Percentiles rank a stretch among this genome's conserved stretches.
Evolutionary conservation across 2,888 invertebrate genomes (phyloP).

Genomic region (Dynastes grantii): DNA sequence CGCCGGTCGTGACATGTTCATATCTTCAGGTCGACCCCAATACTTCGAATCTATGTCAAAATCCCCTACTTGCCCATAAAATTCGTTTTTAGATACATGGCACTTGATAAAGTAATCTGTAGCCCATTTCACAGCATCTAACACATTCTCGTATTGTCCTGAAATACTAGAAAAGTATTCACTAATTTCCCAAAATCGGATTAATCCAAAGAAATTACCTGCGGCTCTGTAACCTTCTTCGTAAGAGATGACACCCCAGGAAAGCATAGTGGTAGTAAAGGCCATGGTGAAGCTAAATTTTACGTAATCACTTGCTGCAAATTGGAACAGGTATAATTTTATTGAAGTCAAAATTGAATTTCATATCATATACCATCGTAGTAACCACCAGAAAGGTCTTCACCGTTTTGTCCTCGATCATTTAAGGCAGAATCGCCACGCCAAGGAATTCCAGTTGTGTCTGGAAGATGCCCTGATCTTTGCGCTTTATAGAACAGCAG

Average conservation of each 20-base stretch:
- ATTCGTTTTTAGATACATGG: slow-evolving; percentile 71
- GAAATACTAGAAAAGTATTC: slow-evolving; percentile 44
- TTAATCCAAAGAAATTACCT: slow-evolving; percentile 60
- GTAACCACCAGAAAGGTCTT: slow-evolving; percentile 75
- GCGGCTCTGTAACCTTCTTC: slow-evolving; percentile 71
- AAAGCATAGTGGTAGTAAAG: slow-evolving; percentile 72
- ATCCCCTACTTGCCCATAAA: slow-evolving; percentile 75
- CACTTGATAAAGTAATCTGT: slow-evolving; percentile 77
- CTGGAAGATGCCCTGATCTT: slow-evolving; percentile 72
- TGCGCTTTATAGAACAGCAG: slow-evolving; percentile 75
- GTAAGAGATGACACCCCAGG: slow-evolving; percentile 74
- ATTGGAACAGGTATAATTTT: background rate
- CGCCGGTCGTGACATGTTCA: slow-evolving; percentile 74
- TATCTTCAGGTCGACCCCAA: slow-evolving; percentile 78
- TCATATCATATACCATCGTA: slow-evolving; percentile 71
- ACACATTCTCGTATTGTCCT: slow-evolving; percentile 70
- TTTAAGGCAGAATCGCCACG: slow-evolving; percentile 72
- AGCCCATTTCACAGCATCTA: slow-evolving; percentile 74
- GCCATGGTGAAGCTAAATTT: slow-evolving; percentile 76
- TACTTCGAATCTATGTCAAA: slow-evolving; percentile 74
- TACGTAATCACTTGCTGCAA: slow-evolving; percentile 73
- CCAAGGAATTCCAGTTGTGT: slow-evolving; percentile 72
- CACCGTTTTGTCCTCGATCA: slow-evolving; percentile 71
- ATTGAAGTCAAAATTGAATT: background rate
- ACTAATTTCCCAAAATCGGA: slow-evolving; percentile 10